Conservation (phyloP, 2,113 vertebrate species). For the Megalops atlanticus region DNA sequence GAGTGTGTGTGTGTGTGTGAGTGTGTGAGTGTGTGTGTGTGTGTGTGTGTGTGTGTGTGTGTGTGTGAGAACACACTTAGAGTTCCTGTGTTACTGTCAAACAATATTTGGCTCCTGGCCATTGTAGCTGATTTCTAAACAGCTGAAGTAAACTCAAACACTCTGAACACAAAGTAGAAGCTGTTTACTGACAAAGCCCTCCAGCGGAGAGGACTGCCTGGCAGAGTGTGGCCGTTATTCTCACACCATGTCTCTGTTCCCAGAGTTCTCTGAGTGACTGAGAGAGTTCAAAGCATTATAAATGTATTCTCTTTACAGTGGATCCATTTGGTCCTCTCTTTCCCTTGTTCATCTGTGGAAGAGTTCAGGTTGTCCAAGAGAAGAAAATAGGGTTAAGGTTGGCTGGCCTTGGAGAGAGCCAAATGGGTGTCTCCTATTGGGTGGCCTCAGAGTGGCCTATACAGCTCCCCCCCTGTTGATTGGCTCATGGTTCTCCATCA, state of each 20-base stretch:
- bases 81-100: slow-evolving; percentile 12
- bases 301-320: background rate
- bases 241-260: background rate
- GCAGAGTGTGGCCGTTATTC: too few species aligned
- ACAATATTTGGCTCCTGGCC: background rate
- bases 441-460: too few species aligned
- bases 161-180: background rate
- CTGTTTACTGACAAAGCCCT: background rate
- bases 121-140: background rate
- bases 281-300: background rate
- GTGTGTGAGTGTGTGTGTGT: background rate
- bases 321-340: too few species aligned
- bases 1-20: too few species aligned
- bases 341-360: background rate
- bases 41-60: background rate
- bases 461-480: too few species aligned
- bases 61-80: background rate
- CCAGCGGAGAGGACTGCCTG: background rate
- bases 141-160: background rate
- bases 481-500: background rate
- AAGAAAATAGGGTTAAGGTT: background rate
- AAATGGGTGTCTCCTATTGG: background rate
- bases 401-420: too few species aligned
- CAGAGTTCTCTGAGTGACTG: too few species aligned
- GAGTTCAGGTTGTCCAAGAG: background rate